A percentile compares a stretch with the other conserved stretches of the same genome.
Conservation (phyloP, 2,888 invertebrate species). For the Adelphocoris suturalis region DNA sequence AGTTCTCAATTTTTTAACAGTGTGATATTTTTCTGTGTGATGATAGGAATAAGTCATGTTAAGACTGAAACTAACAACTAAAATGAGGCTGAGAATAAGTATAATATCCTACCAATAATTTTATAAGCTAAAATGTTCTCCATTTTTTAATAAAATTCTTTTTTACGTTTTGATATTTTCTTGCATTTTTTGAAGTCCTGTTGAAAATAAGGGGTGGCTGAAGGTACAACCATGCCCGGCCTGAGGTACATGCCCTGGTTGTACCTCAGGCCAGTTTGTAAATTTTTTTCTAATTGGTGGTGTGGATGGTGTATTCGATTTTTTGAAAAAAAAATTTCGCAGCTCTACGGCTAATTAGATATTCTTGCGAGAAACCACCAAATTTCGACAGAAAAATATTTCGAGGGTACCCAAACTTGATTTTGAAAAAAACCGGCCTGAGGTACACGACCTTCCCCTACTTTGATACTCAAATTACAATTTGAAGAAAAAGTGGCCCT, state of each 20-base stretch:
- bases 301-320: too few relatives aligned
- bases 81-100: not conserved
- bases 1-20: not conserved
- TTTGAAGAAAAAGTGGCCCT: too few relatives aligned
- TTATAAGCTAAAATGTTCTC: not conserved
- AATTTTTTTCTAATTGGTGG: too few relatives aligned
- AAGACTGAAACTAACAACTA: not conserved
- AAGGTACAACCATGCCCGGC: too few relatives aligned
- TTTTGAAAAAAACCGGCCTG: too few relatives aligned
- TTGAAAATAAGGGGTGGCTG: not conserved
- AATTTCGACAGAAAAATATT: not conserved
- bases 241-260: too few relatives aligned
- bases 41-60: not conserved
- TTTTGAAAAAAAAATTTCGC: too few relatives aligned
- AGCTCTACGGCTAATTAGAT: not conserved
- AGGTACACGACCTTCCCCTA: too few relatives aligned
- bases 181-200: slow-evolving; percentile 12
- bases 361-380: not conserved
- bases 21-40: not conserved
- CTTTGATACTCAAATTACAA: too few relatives aligned
- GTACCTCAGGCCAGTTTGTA: too few relatives aligned
- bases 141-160: not conserved
- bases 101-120: slow-evolving; percentile 1
- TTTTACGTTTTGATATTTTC: slow-evolving; percentile 21
- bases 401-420: too few relatives aligned